These are phyloP conservation scores for Adelognathus sp. DNA, from an alignment of 2,888 invertebrate species.

Conservation along the genomic window DNA sequence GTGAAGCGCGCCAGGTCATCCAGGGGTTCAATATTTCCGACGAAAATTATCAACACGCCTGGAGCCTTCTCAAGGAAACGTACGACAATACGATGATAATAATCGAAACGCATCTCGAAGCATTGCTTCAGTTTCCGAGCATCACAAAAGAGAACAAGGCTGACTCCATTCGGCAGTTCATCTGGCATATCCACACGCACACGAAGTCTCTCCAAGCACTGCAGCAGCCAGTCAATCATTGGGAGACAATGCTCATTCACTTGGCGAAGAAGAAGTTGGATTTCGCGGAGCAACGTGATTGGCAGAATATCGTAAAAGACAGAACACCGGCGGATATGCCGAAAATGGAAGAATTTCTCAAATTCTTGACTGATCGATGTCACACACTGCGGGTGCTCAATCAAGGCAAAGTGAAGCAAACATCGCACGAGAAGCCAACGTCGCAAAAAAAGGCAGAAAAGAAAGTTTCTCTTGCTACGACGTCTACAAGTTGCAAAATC, in stretches of 20 bases:
- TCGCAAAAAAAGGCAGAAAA: not conserved
- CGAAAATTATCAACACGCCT: slow-evolving; percentile 29
- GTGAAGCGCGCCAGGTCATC: slow-evolving; percentile 31
- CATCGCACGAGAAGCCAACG: not conserved
- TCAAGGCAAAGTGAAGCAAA: slow-evolving; percentile 15
- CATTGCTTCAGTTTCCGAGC: slow-evolving; percentile 35
- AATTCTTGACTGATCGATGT: slow-evolving; percentile 31
- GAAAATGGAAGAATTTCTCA: slow-evolving; percentile 24
- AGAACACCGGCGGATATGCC: slow-evolving; percentile 13
- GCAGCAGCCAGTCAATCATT: slow-evolving; percentile 23
- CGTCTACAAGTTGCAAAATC: not conserved
- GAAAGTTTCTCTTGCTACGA: not conserved
- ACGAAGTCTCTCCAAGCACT: slow-evolving; percentile 20
- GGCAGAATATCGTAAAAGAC: slow-evolving; percentile 37
- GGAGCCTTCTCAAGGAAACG: slow-evolving; percentile 7
- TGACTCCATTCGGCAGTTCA: slow-evolving; percentile 30
- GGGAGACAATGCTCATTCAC: slow-evolving; percentile 41
- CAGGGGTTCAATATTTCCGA: slow-evolving; percentile 26
- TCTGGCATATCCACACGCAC: slow-evolving; percentile 45
- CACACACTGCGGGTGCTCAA: slow-evolving; percentile 18
- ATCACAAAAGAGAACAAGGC: slow-evolving; percentile 45
- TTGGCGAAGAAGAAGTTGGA: slow-evolving; percentile 45
- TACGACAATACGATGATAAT: slow-evolving; percentile 41
- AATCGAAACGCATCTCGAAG: slow-evolving; percentile 42
- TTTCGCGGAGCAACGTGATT: slow-evolving; percentile 31